Evolutionary conservation across 1,140 invertebrate genomes (phyloP).

Genomic region (Drosophila tropicalis): DNA sequence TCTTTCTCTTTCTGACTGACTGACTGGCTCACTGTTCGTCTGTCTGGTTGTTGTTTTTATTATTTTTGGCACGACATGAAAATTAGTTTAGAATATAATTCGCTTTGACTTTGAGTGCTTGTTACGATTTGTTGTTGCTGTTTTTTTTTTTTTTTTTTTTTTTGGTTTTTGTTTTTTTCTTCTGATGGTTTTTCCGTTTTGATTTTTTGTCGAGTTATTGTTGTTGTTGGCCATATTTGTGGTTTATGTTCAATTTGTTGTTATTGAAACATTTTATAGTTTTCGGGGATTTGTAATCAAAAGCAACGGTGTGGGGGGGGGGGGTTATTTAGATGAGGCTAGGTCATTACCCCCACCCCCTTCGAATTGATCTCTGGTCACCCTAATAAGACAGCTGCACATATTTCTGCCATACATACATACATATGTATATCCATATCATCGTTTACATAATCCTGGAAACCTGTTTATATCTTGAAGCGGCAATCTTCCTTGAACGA

Average conservation of each 20-base stretch:
- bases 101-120: constrained; percentile 80
- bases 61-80: constrained; percentile 80
- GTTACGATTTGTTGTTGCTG: constrained; percentile 68
- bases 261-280: constrained; percentile 66
- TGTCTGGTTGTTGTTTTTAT: constrained; percentile 60
- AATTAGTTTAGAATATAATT: constrained; percentile 81
- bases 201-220: constrained; percentile 28
- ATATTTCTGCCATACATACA: not conserved
- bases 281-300: constrained; percentile 32
- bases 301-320: not conserved
- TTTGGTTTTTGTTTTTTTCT: too few relatives aligned
- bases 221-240: constrained; percentile 42
- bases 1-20: constrained; percentile 4
- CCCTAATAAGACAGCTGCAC: not conserved
- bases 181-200: not conserved
- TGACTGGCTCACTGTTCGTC: constrained; percentile 9
- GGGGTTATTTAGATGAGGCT: too few relatives aligned
- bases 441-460: constrained; percentile 23
- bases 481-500: constrained; percentile 6
- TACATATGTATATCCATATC: constrained; percentile 13
- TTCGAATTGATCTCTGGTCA: not conserved
- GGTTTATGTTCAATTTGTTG: constrained; percentile 57
- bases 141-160: constrained; percentile 9
- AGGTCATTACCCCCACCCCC: too few relatives aligned
- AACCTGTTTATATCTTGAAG: constrained; percentile 43